Base-by-base conservation (phyloP, 2,113 vertebrate genomes). In the Tetrao urogallus region DNA sequence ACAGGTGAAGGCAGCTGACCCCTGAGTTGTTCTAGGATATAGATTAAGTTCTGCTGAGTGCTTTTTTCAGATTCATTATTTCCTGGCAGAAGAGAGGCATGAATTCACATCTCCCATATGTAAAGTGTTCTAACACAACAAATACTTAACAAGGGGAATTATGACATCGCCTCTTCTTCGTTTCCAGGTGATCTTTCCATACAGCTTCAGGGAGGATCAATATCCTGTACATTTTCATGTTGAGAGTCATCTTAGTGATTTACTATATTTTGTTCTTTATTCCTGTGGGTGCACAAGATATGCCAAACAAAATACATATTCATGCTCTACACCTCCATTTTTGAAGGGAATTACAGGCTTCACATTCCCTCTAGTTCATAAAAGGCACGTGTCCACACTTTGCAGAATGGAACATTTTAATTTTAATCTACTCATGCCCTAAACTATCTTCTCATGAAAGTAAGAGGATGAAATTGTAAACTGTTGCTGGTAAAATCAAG, bases 141-240 rank as follows among this genome's bases (percentile, higher is more conserved):
- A 21, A 15, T 60, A 30, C 3, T 56, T 65, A 40, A 36, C 18
- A 82, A 58, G 9, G 1, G 11, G 25, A 78, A 22, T 4, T 5
- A 43, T 18, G 13, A 22, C 11, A 30, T 13, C 7, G 4, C 13
- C 6, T 91, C 8, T 61, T 69, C 28, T 8, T 28, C 57, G 9
- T 72, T 15, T 82, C 66, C 28, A 19, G 43, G 38, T 1, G 1
- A 4, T 50, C 13, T 71, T 78, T 84, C 52, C 32, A 11, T 0
- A 0, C 0, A 1, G 6, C 13, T 84, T 83, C 28, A 32, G n/a
- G n/a, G 9, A 64, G 34, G 21, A 72, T 7, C 17, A 56, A 22
- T 30, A 25, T 17, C 12, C 11, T 10, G 30, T 21, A 6, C 8
- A 13, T 47, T 78, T 79, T 3, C 17, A 28, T 40, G 8, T 34